Base-by-base conservation (phyloP, 2,888 invertebrate genomes). In the Athalia cordata region DNA sequence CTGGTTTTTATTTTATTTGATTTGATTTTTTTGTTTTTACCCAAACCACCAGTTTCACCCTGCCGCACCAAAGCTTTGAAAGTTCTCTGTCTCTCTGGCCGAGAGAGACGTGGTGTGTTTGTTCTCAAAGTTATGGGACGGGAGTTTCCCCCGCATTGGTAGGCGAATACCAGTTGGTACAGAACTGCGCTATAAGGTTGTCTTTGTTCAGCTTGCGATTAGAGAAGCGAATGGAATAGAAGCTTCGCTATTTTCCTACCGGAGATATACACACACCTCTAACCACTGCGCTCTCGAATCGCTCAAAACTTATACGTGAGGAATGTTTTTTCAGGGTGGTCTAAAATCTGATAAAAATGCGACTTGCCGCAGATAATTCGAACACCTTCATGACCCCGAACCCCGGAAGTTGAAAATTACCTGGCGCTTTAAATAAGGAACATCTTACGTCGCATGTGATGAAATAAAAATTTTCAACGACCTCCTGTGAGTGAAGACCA, bases 91-190 rank as follows among this genome's bases (percentile, higher is more conserved):
- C 68, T 50, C 68, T 68, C 68, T 52, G 68, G 15, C 47, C 57
- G 45, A 13, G 72, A n/a, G 72, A 72, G 50, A 52, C 11, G 72
- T 59, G 72, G 72, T 59, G 45, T 72, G 72, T 72, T 68, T 68
- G 68, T 66, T 70, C 70, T 13, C 64, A 64, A 62, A 78, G 70
- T 78, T 78, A 78, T 78, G 78, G 64, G 64, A 49, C 49, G 72
- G 13, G 55, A 29, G 61, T 74, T 59, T 43, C 72, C 59, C 59
- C 43, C 15, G 72, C 57, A n/a, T 15, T 64, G n/a, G 15, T 29
- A 62, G 13, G 29, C 47, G 72, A 62, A 78, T 66, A 59, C 61
- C 61, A 50, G 61, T 67, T 68, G 77, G 77, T 77, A 13, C 70
- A 70, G 68, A 72, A 59, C 29, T 29, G 15, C 57, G 59, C 57